phyloP scores from a whole-genome alignment of 2,888 invertebrate species.

The Orthosia incerta region DNA sequence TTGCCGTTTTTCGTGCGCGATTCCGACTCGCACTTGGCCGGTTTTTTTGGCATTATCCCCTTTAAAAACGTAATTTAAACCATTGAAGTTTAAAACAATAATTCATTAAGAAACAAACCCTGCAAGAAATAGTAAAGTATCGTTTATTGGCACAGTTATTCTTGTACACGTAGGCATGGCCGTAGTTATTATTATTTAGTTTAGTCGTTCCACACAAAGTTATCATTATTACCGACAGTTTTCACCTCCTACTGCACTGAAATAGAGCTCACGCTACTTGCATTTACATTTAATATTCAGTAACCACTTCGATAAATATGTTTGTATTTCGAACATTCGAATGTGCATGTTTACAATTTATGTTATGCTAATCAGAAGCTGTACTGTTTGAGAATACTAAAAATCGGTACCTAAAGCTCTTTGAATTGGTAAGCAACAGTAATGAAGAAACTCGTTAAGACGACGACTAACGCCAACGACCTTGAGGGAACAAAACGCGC shows the following conservation, averaged over 20 bases:
- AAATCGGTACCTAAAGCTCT: conserved; percentile 2
- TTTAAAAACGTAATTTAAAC: neutral
- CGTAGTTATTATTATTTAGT: conserved; percentile 30
- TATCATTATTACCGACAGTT: conserved; percentile 32
- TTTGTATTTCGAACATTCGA: conserved; percentile 4
- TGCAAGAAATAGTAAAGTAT: conserved; percentile 7
- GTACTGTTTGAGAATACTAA: neutral
- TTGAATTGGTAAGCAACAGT: conserved; percentile 12
- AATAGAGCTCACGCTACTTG: neutral
- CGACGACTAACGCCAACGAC: no score
- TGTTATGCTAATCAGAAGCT: neutral
- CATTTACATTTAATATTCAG: conserved; percentile 8
- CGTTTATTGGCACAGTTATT: conserved; percentile 44
- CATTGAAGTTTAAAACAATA: neutral
- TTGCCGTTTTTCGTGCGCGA: no score
- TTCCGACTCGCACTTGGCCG: no score
- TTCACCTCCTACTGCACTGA: conserved; percentile 21
- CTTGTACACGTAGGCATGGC: conserved; percentile 31
- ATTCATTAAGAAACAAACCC: neutral
- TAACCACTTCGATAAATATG: neutral
- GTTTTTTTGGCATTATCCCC: no score
- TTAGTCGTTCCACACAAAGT: conserved; percentile 19
- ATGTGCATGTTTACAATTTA: conserved; percentile 2
- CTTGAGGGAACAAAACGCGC: no score
- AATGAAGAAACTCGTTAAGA: conserved; percentile 21